A percentile compares a stretch with the other conserved stretches of the same genome.
phyloP scores from a whole-genome alignment of 2,797 vertebrate species.

The Darevskia nairensis region DNA sequence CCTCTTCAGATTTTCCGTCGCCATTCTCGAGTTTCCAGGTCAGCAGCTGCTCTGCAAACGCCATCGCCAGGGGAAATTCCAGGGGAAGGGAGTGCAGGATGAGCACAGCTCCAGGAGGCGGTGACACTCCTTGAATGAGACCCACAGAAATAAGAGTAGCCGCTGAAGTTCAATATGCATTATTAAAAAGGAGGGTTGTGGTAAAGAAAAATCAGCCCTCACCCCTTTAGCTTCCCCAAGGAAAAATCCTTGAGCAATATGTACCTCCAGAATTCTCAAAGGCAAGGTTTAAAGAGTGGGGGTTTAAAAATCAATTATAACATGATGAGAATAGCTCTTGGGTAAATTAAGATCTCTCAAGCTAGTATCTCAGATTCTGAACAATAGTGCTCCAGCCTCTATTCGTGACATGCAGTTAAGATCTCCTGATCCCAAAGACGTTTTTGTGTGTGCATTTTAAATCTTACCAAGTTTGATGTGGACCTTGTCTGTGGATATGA shows the following conservation, averaged over 20 bases:
- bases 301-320: neutral
- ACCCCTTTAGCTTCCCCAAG: no score
- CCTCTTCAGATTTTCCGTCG: conserved; percentile 88
- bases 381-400: neutral
- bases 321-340: neutral
- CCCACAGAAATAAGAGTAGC: neutral
- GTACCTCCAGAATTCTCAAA: neutral
- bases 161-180: neutral
- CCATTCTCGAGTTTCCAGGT: conserved; percentile 90
- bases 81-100: conserved; percentile 95
- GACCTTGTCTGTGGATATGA: conserved; percentile 96
- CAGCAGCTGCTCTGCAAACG: conserved; percentile 94
- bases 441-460: accelerated
- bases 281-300: neutral
- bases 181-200: neutral
- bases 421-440: neutral
- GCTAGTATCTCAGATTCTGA: neutral
- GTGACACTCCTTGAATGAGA: conserved; percentile 88
- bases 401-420: neutral
- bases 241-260: neutral
- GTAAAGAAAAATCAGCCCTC: neutral
- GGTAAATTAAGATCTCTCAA: no score
- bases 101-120: conserved; percentile 92
- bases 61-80: conserved; percentile 96
- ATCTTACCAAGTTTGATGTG: conserved; percentile 93